Conservation (phyloP, 2,888 invertebrate species). For the Tuta absoluta region DNA sequence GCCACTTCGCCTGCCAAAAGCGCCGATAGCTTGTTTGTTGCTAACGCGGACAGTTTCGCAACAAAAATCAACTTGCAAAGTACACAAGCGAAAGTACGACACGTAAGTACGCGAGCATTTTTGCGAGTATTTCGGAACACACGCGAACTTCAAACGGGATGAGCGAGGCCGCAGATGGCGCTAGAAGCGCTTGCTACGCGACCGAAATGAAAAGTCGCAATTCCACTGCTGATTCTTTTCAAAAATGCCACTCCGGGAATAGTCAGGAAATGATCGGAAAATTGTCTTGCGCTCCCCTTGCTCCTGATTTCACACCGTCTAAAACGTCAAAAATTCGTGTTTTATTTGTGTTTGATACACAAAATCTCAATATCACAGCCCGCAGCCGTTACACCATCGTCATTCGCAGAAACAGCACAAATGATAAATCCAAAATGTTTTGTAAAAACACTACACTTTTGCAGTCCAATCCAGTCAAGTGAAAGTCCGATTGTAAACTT, state of each 20-base stretch:
- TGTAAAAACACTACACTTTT: constrained; percentile 62
- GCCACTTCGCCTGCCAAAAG: background rate
- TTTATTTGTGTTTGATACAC: constrained; percentile 45
- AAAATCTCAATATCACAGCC: constrained; percentile 57
- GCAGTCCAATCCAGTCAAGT: constrained; percentile 54
- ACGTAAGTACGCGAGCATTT: constrained; percentile 68
- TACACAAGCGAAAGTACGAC: constrained; percentile 71
- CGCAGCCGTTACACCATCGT: constrained; percentile 58
- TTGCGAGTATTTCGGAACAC: constrained; percentile 58
- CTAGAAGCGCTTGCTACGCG: constrained; percentile 48
- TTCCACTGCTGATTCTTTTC: constrained; percentile 40
- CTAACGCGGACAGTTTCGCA: constrained; percentile 8
- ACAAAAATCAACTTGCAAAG: constrained; percentile 39
- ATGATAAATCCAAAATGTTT: constrained; percentile 59
- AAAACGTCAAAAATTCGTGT: constrained; percentile 64
- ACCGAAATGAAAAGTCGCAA: constrained; percentile 51
- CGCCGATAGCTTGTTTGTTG: background rate
- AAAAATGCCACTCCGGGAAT: constrained; percentile 46
- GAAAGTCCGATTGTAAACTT: constrained; percentile 54
- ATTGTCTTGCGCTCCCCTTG: constrained; percentile 54
- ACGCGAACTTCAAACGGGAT: constrained; percentile 60
- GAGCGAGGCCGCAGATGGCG: constrained; percentile 63
- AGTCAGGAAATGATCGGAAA: constrained; percentile 46
- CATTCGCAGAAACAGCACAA: constrained; percentile 39
- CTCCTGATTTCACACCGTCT: constrained; percentile 60